phyloP scores from a whole-genome alignment of 2,888 invertebrate species.

The Microplitis deprimator region DNA sequence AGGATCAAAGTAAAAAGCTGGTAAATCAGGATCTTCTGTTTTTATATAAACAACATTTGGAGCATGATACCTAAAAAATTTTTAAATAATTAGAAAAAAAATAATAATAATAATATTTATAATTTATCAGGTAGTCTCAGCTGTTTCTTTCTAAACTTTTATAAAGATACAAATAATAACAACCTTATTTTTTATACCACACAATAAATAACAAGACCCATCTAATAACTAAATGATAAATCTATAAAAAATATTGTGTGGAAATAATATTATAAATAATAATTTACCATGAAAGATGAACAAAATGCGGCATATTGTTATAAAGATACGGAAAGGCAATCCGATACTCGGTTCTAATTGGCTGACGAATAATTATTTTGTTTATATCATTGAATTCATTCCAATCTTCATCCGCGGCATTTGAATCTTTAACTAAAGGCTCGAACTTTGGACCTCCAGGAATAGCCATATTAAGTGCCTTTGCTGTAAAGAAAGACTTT shows the following conservation, averaged over 20 bases:
- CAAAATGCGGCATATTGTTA: constrained; percentile 98
- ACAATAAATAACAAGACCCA: not conserved
- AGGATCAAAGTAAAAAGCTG: constrained; percentile 99
- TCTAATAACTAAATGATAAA: no score
- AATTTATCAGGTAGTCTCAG: not conserved
- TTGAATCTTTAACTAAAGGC: constrained; percentile 97
- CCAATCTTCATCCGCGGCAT: constrained; percentile 99
- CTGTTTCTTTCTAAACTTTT: not conserved
- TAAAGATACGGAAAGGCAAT: constrained; percentile 99
- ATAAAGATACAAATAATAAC: constrained; percentile 13
- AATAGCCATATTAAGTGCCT: constrained; percentile 99
- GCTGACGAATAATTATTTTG: constrained; percentile 99
- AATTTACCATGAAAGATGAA: constrained; percentile 96
- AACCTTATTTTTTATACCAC: not conserved
- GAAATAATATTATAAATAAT: not conserved
- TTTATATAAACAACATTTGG: constrained; percentile 99
- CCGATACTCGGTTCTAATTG: constrained; percentile 98
- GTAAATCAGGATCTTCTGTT: constrained; percentile 99
- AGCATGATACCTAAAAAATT: constrained; percentile 89
- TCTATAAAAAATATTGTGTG: not conserved
- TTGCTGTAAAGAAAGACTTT: constrained; percentile 99
- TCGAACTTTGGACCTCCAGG: constrained; percentile 99
- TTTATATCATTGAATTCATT: constrained; percentile 99
- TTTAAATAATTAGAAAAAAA: constrained; percentile 19
- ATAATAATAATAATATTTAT: not conserved